Percentiles rank a stretch among this genome's conserved stretches.
Evolutionary conservation across 2,797 vertebrate species (phyloP).

Genomic region (Dallia pectoralis): DNA sequence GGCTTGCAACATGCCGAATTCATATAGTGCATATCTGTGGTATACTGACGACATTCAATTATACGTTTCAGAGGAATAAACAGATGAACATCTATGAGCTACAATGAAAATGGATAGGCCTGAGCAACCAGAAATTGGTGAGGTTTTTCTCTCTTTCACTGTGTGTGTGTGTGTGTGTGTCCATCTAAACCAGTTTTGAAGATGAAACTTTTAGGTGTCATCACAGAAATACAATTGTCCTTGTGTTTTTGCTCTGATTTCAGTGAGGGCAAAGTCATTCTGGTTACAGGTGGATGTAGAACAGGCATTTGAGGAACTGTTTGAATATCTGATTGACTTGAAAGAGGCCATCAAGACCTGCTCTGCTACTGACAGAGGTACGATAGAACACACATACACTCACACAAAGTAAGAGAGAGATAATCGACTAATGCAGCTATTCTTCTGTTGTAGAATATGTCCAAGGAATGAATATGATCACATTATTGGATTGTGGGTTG

Average conservation of each 20-base stretch:
- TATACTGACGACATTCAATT: neutral
- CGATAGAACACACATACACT: neutral
- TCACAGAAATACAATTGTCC: neutral
- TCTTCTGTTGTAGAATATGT: constrained; percentile 57
- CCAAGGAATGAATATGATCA: constrained; percentile 61
- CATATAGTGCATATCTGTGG: neutral
- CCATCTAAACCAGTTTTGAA: neutral
- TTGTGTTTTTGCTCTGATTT: constrained; percentile 28
- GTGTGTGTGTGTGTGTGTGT: too few species aligned
- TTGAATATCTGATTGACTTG: constrained; percentile 70
- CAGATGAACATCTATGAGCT: neutral
- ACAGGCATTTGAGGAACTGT: constrained; percentile 71
- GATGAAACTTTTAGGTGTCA: neutral
- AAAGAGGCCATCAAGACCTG: constrained; percentile 78
- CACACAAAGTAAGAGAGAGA: too few species aligned
- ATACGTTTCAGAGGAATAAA: neutral
- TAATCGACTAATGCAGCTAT: neutral
- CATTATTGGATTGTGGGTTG: constrained; percentile 38
- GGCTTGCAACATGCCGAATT: too few species aligned
- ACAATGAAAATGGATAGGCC: constrained; percentile 9
- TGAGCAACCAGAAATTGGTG: constrained; percentile 28
- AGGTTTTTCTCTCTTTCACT: neutral
- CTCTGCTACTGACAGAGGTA: constrained; percentile 85
- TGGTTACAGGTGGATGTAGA: constrained; percentile 83
- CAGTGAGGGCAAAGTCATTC: constrained; percentile 79